Evolutionary conservation across 2,797 vertebrate species (phyloP), one percentile per base, ranked within the genome.

Genomic region (Echeneis naucrates): DNA sequence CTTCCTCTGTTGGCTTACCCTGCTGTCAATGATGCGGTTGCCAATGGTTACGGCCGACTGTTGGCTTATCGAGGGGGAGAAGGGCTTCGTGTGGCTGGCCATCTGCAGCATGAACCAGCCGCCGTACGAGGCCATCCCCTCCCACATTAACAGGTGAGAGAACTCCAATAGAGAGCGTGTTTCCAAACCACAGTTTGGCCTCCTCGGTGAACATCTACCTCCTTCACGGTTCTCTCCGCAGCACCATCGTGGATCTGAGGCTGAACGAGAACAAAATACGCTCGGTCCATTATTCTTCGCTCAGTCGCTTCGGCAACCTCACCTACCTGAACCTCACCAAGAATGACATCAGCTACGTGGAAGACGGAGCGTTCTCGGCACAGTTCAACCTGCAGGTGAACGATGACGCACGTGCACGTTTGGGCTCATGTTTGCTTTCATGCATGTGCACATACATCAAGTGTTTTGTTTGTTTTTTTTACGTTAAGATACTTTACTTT

Each of bases 41-140:
- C 91, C 94, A 0, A 89, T 90, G 86, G 96, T 92, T 24, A 92
- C 84, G 8, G 96, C 95, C 0, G 98, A 99, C 93, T 99, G 98
- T 91, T 99, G 98, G 98, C 95, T 99, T 30, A 99, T 99, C 0
- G 98, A 99, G 88, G 98, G 98, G 0, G 98, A 99, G 90, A 99
- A 99, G 87, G 98, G 98, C 84, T 99, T 98, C 0, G 98, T 99
- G 81, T 99, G 98, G 98, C 89, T 99, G 91, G 97, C 97, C 37
- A 99, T 99, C 91, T 99, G 98, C 93, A 98, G 98, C 84, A 97
- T 98, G 93, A 99, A 99, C 94, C 98, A 99, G 92, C 98, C 98
- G 0, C 97, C 97, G 0, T 99, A 98, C 0, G 98, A 99, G 92
- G 95, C 96, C 81, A 98, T 99, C 85, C 98, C 98, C 0, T 91